These are phyloP conservation scores for Callospermophilus lateralis DNA, from an alignment of 2,113 vertebrate species.

Conservation along the genomic window DNA sequence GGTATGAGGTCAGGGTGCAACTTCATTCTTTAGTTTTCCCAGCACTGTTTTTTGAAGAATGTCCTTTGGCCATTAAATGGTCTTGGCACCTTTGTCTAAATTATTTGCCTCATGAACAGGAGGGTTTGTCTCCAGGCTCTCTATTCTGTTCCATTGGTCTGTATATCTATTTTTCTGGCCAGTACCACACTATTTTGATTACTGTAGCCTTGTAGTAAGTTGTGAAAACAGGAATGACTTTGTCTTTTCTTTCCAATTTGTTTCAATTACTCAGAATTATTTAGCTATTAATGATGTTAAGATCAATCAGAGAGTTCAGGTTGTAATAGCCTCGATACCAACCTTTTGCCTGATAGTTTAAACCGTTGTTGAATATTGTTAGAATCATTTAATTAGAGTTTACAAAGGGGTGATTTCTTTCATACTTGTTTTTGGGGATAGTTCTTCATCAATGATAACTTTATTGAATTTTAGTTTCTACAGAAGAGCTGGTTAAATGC, in stretches of 20 bases:
- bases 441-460: neutral
- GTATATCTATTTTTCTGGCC: neutral
- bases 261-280: neutral
- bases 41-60: neutral
- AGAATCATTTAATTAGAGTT: neutral
- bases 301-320: neutral
- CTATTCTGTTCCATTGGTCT: neutral
- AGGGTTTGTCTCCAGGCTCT: neutral
- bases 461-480: slow-evolving; percentile 23
- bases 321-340: neutral
- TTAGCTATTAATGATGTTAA: neutral
- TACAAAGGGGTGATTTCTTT: neutral
- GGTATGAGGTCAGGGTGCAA: neutral
- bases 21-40: neutral
- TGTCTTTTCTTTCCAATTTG: neutral
- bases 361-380: neutral
- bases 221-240: slow-evolving; percentile 11
- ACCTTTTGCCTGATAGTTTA: neutral
- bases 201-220: slow-evolving; percentile 9
- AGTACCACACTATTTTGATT: neutral
- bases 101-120: neutral
- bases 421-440: neutral
- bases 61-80: neutral
- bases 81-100: neutral
- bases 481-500: neutral